Evolutionary conservation across 2,113 vertebrate genomes (phyloP).

Genomic region (Carassius auratus): DNA sequence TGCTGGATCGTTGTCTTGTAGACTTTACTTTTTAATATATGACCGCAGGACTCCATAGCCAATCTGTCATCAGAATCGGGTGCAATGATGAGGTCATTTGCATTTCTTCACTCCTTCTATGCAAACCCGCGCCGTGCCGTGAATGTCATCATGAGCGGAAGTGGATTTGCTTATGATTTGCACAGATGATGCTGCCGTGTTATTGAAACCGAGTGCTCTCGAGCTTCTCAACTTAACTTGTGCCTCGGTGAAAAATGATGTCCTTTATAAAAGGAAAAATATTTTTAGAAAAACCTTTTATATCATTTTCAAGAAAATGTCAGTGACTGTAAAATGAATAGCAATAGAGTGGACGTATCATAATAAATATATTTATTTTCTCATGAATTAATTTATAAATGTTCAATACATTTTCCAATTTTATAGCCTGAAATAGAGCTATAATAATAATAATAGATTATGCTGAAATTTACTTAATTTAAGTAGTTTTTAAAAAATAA

Average conservation of each 20-base stretch:
- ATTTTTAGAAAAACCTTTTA: not conserved
- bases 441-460: not conserved
- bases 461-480: too few relatives aligned
- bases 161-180: slow-evolving; percentile 46
- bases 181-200: slow-evolving; percentile 23
- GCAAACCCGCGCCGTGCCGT: slow-evolving; percentile 39
- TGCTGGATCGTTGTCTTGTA: slow-evolving; percentile 41
- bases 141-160: slow-evolving; percentile 40
- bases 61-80: slow-evolving; percentile 44
- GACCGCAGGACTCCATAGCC: slow-evolving; percentile 44
- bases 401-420: not conserved
- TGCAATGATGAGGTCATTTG: slow-evolving; percentile 52
- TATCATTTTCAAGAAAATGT: not conserved
- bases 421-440: not conserved
- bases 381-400: not conserved
- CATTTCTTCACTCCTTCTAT: slow-evolving; percentile 43
- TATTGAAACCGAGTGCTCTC: slow-evolving; percentile 34
- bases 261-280: slow-evolving; percentile 19
- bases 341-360: too few relatives aligned
- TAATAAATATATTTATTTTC: not conserved
- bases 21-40: slow-evolving; percentile 53
- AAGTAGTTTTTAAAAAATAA: too few relatives aligned
- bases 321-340: too few relatives aligned
- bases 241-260: not conserved
- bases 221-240: slow-evolving; percentile 15